phyloP scores from a whole-genome alignment of 2,113 vertebrate genomes.

The Hypanus sabinus region DNA sequence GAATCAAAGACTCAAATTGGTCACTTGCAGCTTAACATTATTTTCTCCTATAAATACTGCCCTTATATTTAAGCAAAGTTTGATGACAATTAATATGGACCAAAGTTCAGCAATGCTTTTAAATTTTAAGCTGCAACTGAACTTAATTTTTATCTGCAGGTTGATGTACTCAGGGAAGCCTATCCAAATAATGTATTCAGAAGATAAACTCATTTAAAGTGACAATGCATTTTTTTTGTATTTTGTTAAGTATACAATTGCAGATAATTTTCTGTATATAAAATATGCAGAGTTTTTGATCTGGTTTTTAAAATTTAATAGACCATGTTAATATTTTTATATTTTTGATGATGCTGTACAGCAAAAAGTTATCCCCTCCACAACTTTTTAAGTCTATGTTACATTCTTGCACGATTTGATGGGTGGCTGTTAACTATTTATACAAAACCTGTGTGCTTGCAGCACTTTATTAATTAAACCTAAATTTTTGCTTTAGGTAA shows the following conservation, averaged over 20 bases:
- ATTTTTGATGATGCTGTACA: neutral
- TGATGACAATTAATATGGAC: neutral
- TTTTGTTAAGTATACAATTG: neutral
- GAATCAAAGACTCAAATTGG: too few species aligned
- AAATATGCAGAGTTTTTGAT: neutral
- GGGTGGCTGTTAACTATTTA: neutral
- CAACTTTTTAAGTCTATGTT: slow-evolving; percentile 6
- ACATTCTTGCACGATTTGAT: neutral
- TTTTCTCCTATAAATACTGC: neutral
- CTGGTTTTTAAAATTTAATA: slow-evolving; percentile 1
- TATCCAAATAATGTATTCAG: neutral
- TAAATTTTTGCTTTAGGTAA: neutral
- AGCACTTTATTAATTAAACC: neutral
- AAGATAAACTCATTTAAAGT: neutral
- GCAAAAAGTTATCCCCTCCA: neutral
- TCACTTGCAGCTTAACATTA: neutral
- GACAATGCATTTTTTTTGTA: neutral
- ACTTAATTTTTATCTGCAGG: neutral
- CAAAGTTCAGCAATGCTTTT: neutral
- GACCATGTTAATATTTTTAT: slow-evolving; percentile 26
- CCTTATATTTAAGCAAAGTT: neutral
- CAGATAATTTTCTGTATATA: neutral
- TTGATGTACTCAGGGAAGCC: slow-evolving; percentile 10
- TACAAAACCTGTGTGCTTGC: neutral
- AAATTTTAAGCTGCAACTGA: neutral